Evolutionary conservation across 2,113 vertebrate genomes (phyloP), one percentile per base, ranked within the genome.

Genomic region (Nothobranchius kuhntae): DNA sequence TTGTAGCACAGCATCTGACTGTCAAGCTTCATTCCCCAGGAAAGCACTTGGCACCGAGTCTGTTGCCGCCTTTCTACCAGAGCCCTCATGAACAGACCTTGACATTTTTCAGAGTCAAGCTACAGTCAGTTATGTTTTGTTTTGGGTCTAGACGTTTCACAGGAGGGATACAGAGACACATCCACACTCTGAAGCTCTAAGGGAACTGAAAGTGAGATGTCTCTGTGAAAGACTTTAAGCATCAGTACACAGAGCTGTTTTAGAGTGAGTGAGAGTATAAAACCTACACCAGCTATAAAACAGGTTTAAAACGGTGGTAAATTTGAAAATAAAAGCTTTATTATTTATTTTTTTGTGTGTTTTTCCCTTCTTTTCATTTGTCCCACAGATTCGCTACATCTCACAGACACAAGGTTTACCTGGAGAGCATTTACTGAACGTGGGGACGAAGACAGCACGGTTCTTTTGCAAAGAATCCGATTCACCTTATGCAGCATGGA

Each of bases 321-420:
- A 21, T 30, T 30, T 1, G 2, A 30, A 30, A 30, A 30, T 4
- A 30, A 30, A 30, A 40, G 38, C 9, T 40, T 40, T 40, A 8
- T 40, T 14, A 2, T 48, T n/a, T 7, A 1, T 6, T 48, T 48
- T 2, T 14, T 15, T 15, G 15, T 17, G 36, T 40, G 38, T 55
- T 63, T 9, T 4, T 17, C 4, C 9, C 40, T 44, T 38, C 24
- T 4, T 35, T 38, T 15, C 47, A 46, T 21, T 9, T 75, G 36
- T 67, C 46, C 53, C 52, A 73, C 91, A 99, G 98, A 98, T 99
- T 91, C 96, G 98, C 92, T 99, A 97, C 91, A 98, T 99, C 92
- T 99, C 97, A 70, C 97, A 99, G 93, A 99, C 97, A 57, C 98
- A 99, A 94, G 97, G 98, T 78, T 93, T 95, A 76, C 97, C 96